These are phyloP conservation scores for Rhynchophorus ferrugineus DNA, from an alignment of 1,140 invertebrate species.

Conservation along the genomic window DNA sequence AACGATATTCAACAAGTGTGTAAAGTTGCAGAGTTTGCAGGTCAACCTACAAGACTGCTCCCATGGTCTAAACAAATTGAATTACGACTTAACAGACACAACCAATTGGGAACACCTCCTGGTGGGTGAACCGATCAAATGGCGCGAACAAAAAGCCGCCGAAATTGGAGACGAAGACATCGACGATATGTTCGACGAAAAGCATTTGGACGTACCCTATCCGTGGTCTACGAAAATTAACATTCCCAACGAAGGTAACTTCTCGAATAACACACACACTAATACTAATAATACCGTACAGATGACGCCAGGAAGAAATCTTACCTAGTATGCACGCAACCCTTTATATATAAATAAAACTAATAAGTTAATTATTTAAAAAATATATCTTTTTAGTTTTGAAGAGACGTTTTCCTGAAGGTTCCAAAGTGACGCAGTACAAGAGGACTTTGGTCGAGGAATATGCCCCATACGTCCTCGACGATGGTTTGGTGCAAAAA, in stretches of 20 bases:
- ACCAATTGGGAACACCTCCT: slow-evolving; percentile 63
- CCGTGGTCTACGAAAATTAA: slow-evolving; percentile 69
- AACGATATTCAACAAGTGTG: no score
- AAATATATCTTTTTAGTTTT: slow-evolving; percentile 49
- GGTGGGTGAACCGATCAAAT: slow-evolving; percentile 52
- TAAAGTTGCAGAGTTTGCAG: no score
- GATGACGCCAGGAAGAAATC: no score
- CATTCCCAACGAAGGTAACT: slow-evolving; percentile 55
- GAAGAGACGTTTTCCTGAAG: slow-evolving; percentile 64
- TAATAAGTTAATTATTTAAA: neutral
- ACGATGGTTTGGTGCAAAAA: slow-evolving; percentile 61
- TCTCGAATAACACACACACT: no score
- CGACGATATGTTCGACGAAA: slow-evolving; percentile 48
- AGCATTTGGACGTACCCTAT: slow-evolving; percentile 71
- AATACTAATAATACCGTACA: neutral
- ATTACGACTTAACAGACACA: slow-evolving; percentile 53
- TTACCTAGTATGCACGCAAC: no score
- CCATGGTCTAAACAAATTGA: slow-evolving; percentile 40
- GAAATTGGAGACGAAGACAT: slow-evolving; percentile 45
- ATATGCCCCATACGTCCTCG: slow-evolving; percentile 65
- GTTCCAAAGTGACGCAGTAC: slow-evolving; percentile 62
- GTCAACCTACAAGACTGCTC: slow-evolving; percentile 59
- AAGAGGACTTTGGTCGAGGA: slow-evolving; percentile 69
- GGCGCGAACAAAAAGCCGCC: slow-evolving; percentile 36
- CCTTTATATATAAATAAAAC: no score